Percentiles rank a stretch among this genome's conserved stretches.
These are phyloP conservation scores for Pogona vitticeps DNA, from an alignment of 2,113 vertebrate genomes.

Conservation along the genomic window DNA sequence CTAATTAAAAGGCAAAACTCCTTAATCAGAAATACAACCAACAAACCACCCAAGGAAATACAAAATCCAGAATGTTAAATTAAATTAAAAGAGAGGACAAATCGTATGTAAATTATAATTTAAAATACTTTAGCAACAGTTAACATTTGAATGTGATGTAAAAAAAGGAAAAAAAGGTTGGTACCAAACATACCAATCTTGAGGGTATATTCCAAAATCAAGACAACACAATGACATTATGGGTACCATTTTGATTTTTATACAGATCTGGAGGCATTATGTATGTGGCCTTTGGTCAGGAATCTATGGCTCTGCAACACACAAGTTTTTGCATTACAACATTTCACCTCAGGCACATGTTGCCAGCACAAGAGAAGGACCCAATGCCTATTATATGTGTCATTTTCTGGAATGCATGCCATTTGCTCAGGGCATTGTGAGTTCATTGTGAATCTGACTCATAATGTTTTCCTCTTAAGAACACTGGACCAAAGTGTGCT, in stretches of 20 bases:
- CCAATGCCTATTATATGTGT: background rate
- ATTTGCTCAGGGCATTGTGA: background rate
- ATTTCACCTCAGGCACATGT: background rate
- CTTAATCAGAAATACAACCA: background rate
- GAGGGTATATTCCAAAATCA: background rate
- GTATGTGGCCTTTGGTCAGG: background rate
- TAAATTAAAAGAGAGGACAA: background rate
- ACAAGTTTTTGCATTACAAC: background rate
- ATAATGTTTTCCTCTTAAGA: slow-evolving; percentile 5
- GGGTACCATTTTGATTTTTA: background rate
- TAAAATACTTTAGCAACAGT: background rate
- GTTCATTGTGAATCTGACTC: background rate
- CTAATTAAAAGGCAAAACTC: background rate
- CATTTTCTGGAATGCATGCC: background rate
- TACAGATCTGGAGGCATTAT: background rate
- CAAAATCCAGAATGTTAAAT: too few relatives aligned
- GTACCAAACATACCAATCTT: background rate
- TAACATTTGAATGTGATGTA: background rate
- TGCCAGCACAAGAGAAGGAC: background rate
- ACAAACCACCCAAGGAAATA: background rate
- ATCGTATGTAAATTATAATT: background rate
- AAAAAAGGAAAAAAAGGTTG: background rate
- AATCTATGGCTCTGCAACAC: background rate
- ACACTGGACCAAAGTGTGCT: background rate
- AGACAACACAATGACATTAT: background rate